These are phyloP conservation scores for Sebastes fasciatus DNA, from an alignment of 2,113 vertebrate species.

Conservation along the genomic window DNA sequence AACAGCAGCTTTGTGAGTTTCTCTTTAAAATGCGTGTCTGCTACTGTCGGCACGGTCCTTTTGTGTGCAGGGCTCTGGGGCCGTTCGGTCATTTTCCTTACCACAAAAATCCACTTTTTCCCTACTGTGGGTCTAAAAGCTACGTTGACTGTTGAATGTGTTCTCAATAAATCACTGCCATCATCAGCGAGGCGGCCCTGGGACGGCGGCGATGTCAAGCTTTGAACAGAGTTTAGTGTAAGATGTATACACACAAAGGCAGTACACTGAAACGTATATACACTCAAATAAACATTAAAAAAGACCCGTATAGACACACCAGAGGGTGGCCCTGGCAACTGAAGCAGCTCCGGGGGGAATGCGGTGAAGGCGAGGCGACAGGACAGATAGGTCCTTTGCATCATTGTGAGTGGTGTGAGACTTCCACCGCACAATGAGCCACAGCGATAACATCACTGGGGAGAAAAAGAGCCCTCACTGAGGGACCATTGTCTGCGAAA, in stretches of 20 bases:
- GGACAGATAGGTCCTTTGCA: slow-evolving; percentile 65
- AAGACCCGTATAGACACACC: slow-evolving; percentile 34
- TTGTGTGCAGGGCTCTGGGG: slow-evolving; percentile 44
- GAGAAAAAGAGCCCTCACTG: slow-evolving; percentile 55
- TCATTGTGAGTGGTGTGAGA: slow-evolving; percentile 62
- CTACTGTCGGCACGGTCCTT: slow-evolving; percentile 40
- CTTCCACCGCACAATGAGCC: slow-evolving; percentile 68
- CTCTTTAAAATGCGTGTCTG: slow-evolving; percentile 63
- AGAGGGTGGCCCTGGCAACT: slow-evolving; percentile 64
- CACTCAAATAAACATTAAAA: slow-evolving; percentile 52
- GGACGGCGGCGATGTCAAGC: slow-evolving; percentile 47
- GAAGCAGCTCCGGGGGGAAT: slow-evolving; percentile 60
- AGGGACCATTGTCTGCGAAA: slow-evolving; percentile 55
- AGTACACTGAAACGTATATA: slow-evolving; percentile 4
- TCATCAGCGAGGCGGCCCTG: slow-evolving; percentile 20
- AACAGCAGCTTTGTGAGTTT: slow-evolving; percentile 59
- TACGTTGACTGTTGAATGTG: slow-evolving; percentile 53
- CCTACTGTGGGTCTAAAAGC: slow-evolving; percentile 33
- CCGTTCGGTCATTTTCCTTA: slow-evolving; percentile 49
- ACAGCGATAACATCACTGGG: slow-evolving; percentile 71
- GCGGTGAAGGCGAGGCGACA: slow-evolving; percentile 51
- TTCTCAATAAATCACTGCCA: slow-evolving; percentile 75
- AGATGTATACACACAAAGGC: slow-evolving; percentile 39
- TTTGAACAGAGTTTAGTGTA: slow-evolving; percentile 44
- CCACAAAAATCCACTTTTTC: slow-evolving; percentile 61